Base-by-base conservation (phyloP, 2,888 invertebrate species). In the Acrobasis consociella region DNA sequence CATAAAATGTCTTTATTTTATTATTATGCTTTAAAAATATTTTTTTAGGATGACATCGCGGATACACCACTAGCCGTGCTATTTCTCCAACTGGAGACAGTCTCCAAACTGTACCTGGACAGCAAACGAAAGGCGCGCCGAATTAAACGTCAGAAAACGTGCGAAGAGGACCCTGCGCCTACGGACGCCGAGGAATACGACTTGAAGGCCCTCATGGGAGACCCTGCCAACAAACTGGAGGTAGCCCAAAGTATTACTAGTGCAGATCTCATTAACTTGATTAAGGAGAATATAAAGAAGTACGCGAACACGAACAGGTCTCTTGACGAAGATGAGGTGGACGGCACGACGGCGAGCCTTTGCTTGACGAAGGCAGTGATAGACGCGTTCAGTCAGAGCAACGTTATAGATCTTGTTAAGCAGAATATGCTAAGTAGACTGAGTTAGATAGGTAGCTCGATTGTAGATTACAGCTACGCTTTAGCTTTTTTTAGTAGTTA, bases 311-410 rank as follows among this genome's bases (percentile, higher is more conserved):
- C 67, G 0, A 75, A 77, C 2, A 75, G 73, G 9, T 71, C 75
- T 8, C 60, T 75, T 55, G 85, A 85, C 37, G 86, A 85, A 16
- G 83, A 85, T 9, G 85, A 91, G 67, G 75, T 83, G n/a, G 86
- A 91, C 66, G 85, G 86, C 22, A 78, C 83, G 46, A 82, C 87
- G 0, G 74, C 78, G 2, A 83, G 78, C 38, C 74, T 89, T 49
- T 77, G 87, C 67, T 73, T 91, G 42, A 91, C 91, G 22, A 87
- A 91, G 70, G 86, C 93, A 49, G 80, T 96, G 49, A 92, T 96
- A 37, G 94, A 96, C 80, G 93, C 95, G 38, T 92, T 96, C 71
- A 95, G 95, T 75, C 93, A 95, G 74, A 93, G 93, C 58, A 92
- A 93, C 69, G 93, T 95, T 53, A 93, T 96, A 70, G 88, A 92